Base-by-base conservation (phyloP, 2,888 invertebrate species). In the Adela reaumurella region DNA sequence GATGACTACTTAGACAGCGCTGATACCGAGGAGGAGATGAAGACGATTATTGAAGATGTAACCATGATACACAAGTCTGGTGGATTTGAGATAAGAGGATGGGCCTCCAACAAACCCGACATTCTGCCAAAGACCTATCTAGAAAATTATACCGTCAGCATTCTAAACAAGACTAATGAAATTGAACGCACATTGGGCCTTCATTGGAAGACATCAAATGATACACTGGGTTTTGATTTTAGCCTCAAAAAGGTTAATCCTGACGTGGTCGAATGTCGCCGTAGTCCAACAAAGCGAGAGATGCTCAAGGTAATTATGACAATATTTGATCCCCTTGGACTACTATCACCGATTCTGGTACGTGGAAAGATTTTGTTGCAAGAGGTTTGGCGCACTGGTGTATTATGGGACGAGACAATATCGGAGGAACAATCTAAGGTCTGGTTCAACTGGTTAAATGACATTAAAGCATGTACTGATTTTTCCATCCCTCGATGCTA, bases 1-100 rank as follows among this genome's bases (percentile, higher is more conserved):
- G 54, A 53, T 19, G 56, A 56, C 43, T 51, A 49, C 45, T 16
- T 52, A 3, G 18, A 49, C 4, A 52, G 49, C n/a, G 45, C 46
- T 17, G 19, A 51, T 1, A 46, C 20, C n/a, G 43, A 17, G 18
- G 47, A 49, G 19, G 47, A 50, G 3, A 17, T 19, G 11, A 43
- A 8, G 35, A 35, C 11, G 8, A 35, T 35, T 8, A 35, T 35
- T 4, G 35, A 35, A 14, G 11, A 35, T 3, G 11, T 35, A 35
- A 35, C 14, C 8, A 14, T 14, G n/a, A 35, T 35, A 35, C 35
- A 35, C 14, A 35, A 14, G 14, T 3, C 11, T 35, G 35, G 35
- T 14, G 35, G 35, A 8, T 35, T 35, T 35, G 11, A 35, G 35
- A 8, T 35, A 14, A 8, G 35, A 35, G n/a, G 11, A 35, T 35